Percentiles rank a stretch among this genome's conserved stretches.
Conservation (phyloP, 2,888 invertebrate genomes). For the Icerya purchasi region DNA sequence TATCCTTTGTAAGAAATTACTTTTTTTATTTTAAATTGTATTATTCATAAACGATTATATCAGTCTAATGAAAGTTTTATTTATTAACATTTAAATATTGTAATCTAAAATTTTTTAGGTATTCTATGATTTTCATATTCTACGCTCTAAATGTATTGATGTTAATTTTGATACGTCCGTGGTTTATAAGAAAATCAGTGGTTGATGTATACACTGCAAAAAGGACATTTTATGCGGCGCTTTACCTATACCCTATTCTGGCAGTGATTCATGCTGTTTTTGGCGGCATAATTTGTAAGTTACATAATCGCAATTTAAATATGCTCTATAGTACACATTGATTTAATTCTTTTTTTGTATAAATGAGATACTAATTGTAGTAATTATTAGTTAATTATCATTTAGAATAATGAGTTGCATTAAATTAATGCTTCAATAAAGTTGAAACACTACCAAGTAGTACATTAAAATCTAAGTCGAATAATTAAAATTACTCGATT, state of each 20-base stretch:
- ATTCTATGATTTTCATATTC: conserved; percentile 76
- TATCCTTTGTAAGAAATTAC: conserved; percentile 69
- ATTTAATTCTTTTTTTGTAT: too few relatives aligned
- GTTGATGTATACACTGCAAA: conserved; percentile 37
- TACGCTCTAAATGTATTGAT: conserved; percentile 60
- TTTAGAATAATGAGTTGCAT: too few relatives aligned
- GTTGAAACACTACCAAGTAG: too few relatives aligned
- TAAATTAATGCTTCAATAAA: too few relatives aligned
- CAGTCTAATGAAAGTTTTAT: neutral
- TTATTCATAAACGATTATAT: neutral
- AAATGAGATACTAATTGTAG: too few relatives aligned
- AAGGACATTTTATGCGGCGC: conserved; percentile 72
- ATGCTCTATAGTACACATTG: too few relatives aligned
- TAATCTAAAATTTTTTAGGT: conserved; percentile 34
- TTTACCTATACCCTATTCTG: conserved; percentile 80
- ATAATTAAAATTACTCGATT: too few relatives aligned
- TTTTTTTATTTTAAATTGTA: conserved; percentile 5
- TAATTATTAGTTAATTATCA: too few relatives aligned
- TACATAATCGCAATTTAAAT: too few relatives aligned
- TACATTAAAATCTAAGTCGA: too few relatives aligned
- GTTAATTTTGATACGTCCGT: conserved; percentile 57
- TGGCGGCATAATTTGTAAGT: conserved; percentile 77
- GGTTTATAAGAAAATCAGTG: conserved; percentile 43
- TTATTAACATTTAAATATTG: neutral
- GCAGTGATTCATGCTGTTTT: conserved; percentile 68